Evolutionary conservation across 1,140 invertebrate genomes (phyloP).

Genomic region (Drosophila seguyi): DNA sequence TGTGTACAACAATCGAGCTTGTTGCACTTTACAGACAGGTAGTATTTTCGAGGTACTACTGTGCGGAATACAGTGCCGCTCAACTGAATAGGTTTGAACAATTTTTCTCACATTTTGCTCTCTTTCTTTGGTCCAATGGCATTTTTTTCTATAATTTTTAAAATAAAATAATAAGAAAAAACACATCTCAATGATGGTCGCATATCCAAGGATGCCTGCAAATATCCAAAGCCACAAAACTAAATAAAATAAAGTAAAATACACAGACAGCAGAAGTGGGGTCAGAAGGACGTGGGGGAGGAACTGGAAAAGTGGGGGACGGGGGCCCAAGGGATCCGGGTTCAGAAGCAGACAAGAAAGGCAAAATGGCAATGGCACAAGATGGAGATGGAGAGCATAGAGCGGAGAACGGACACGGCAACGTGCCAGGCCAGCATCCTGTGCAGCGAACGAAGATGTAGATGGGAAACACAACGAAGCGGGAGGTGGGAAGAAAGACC

Average conservation of each 20-base stretch:
- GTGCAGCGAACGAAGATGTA: slow-evolving; percentile 37
- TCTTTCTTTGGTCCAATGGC: too few species aligned
- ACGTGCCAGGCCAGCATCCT: slow-evolving; percentile 64
- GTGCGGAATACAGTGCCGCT: too few species aligned
- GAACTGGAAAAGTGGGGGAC: too few species aligned
- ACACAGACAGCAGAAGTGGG: slow-evolving; percentile 18
- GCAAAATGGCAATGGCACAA: slow-evolving; percentile 46
- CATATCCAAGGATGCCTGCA: slow-evolving; percentile 42
- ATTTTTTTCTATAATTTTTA: too few species aligned
- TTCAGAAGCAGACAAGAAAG: slow-evolving; percentile 39
- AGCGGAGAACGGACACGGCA: slow-evolving; percentile 43
- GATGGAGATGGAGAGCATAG: slow-evolving; percentile 32
- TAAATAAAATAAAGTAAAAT: slow-evolving; percentile 46
- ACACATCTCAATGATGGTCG: too few species aligned
- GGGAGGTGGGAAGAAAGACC: slow-evolving; percentile 23
- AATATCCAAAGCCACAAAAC: slow-evolving; percentile 38
- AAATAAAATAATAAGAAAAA: too few species aligned
- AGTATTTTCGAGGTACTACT: background rate
- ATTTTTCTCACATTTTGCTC: too few species aligned
- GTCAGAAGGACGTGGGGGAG: background rate
- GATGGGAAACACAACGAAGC: slow-evolving; percentile 21
- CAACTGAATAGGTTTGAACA: too few species aligned
- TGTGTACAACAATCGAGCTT: background rate
- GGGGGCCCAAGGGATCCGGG: slow-evolving; percentile 19
- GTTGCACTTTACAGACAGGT: too few species aligned